Base-by-base conservation (phyloP, 2,888 invertebrate species). In the Phortica okadai region DNA sequence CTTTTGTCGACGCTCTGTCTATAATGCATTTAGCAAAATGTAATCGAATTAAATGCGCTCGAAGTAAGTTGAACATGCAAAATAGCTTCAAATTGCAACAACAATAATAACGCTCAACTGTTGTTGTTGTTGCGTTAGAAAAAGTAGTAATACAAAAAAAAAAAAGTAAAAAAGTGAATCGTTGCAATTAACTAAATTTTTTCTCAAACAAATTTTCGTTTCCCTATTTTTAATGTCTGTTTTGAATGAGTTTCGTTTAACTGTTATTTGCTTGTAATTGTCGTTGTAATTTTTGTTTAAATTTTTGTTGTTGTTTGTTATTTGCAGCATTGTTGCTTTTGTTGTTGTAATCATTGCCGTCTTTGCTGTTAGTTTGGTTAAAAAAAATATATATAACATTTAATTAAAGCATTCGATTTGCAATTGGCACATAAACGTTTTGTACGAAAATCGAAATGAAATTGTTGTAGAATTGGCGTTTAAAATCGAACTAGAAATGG, bases 21-120 rank as follows among this genome's bases (percentile, higher is more conserved):
- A 75, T 79, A 76, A 42, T 77, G 76, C 76, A 74, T 81, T 72
- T 72, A 72, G 54, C 45, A n/a, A 14, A 72, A 56, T 25, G 54
- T 83, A 85, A 86, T 86, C 86, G 80, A 81, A 82, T 85, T 85
- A 82, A 74, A 74, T 56, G 56, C 74, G 67, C 77, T 76, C 41
- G 70, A 67, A 80, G 80, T 84, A 81, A 80, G 83, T 82, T 84
- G 84, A 76, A 79, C 80, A 84, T 82, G 83, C 82, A 82, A 85
- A 85, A 79, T 78, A 79, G 82, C 82, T 82, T 78, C 82, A 83
- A 82, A 80, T 82, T 82, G 80, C 80, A 82, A 78, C 45, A 70
- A 21, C 21, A 54, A 45, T 25, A 70, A 50, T 33, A 10, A 50
- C 56, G 16, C 14, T 16, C 10, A 21, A 25, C 7, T 16, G 7